Percentiles rank a stretch among this genome's conserved stretches.
These are phyloP conservation scores for Salticus scenicus DNA, from an alignment of 2,888 invertebrate species.

Conservation along the genomic window DNA sequence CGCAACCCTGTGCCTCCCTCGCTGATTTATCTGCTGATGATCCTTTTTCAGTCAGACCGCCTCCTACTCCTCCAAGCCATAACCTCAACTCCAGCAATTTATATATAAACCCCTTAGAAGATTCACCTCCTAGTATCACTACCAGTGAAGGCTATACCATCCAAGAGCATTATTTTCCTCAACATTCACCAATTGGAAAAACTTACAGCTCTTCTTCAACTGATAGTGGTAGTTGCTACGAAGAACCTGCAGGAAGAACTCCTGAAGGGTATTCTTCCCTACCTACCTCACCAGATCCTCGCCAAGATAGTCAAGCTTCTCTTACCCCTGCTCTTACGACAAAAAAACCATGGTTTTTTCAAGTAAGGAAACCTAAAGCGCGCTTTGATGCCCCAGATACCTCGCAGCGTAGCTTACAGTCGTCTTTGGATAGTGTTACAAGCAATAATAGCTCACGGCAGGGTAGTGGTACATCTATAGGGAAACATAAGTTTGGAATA, in stretches of 20 bases:
- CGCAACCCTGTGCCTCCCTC: conserved; percentile 90
- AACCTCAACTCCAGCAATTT: conserved; percentile 60
- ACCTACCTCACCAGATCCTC: conserved; percentile 63
- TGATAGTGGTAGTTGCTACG: conserved; percentile 62
- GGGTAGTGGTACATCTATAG: conserved; percentile 59
- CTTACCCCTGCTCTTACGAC: conserved; percentile 52
- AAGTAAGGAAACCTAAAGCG: conserved; percentile 71
- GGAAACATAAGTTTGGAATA: conserved; percentile 62
- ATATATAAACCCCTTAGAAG: conserved; percentile 70
- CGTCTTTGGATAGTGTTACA: conserved; percentile 62
- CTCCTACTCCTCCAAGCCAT: conserved; percentile 24
- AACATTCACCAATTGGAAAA: conserved; percentile 56
- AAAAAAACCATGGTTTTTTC: conserved; percentile 70
- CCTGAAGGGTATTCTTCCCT: conserved; percentile 55
- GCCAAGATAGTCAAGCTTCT: conserved; percentile 46
- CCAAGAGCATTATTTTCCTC: conserved; percentile 55
- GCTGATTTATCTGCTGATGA: conserved; percentile 68
- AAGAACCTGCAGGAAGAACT: conserved; percentile 59
- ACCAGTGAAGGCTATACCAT: conserved; percentile 46
- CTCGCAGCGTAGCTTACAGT: conserved; percentile 59
- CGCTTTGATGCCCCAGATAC: conserved; percentile 71
- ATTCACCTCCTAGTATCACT: conserved; percentile 35
- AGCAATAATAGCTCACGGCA: conserved; percentile 53
- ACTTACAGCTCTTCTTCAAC: conserved; percentile 54
- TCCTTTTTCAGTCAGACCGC: conserved; percentile 19